Conservation (phyloP, 35 echinoderm and acorn worm genomes). For the Apostichopus japonicus region DNA sequence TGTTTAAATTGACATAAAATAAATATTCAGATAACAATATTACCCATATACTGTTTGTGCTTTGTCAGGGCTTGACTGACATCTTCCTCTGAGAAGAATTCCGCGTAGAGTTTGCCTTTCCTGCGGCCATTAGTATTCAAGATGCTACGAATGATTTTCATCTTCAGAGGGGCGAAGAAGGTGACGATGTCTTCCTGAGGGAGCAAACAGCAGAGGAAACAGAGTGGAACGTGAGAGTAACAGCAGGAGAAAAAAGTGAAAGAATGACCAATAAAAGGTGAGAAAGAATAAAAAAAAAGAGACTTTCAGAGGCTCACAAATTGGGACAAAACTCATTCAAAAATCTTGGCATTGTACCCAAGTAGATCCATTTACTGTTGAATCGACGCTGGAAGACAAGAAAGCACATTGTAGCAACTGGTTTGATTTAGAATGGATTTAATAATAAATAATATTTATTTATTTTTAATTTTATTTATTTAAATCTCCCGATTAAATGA, state of each 20-base stretch:
- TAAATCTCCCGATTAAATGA: too few relatives aligned
- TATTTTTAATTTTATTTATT: too few relatives aligned
- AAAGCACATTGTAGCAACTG: too few relatives aligned
- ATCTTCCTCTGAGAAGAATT: constrained; percentile 84
- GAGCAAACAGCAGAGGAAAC: background rate
- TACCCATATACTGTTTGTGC: constrained; percentile 95
- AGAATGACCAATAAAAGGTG: background rate
- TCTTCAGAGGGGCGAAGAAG: constrained; percentile 82
- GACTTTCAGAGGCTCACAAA: too few relatives aligned
- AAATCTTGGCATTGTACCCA: too few relatives aligned
- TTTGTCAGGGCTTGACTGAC: constrained; percentile 74
- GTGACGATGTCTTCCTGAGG: constrained; percentile 77
- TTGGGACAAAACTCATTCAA: too few relatives aligned
- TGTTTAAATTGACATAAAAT: too few relatives aligned
- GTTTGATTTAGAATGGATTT: too few relatives aligned
- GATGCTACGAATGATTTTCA: constrained; percentile 75
- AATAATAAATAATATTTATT: too few relatives aligned
- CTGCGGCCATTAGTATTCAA: constrained; percentile 75
- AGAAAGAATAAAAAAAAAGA: background rate
- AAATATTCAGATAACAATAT: background rate
- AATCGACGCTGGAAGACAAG: too few relatives aligned
- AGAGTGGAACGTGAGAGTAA: background rate
- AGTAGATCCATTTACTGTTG: too few relatives aligned
- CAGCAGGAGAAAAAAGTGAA: background rate
- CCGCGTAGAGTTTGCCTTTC: constrained; percentile 82